Evolutionary conservation across 2,113 vertebrate genomes (phyloP), one percentile per base, ranked within the genome.

Genomic region (Raja brachyura): DNA sequence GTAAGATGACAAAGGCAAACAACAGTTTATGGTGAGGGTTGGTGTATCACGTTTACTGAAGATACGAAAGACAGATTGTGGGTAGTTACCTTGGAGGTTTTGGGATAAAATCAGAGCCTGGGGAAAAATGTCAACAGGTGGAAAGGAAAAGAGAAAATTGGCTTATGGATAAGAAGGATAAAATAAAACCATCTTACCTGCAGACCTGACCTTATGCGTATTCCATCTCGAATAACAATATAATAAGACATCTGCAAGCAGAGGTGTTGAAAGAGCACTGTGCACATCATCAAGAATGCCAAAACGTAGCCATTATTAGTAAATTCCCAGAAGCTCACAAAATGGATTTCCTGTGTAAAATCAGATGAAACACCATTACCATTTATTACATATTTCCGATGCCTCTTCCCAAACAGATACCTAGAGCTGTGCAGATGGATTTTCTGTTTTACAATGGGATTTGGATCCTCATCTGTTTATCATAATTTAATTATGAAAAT

Each of bases 211-310:
- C 25, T 92, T 54, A 92, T 54, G 33, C 70, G 90, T 73, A 92
- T 92, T 92, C 90, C 90, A 48, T 92, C 90, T 39, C 66, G 90
- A 39, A 92, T 74, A 74, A 92, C 90, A 92, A 92, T 92, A 39
- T 92, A 92, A 54, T 73, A 92, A 6, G 90, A 73, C 18, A 73
- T 39, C 90, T 92, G 90, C 73, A 73, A 54, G 90, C 90, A 92
- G 70, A 92, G 1, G 39, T 92, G 70, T 18, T 73, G 90, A 92
- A 92, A 22, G 8, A 92, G 68, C 68, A 92, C 68, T 73, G 90
- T 25, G 63, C 33, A 92, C 22, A 92, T 66, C 90, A 92, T 92
- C 90, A 92, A 54, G 66, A 92, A 73, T 22, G 90, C 68, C 68
- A 92, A 54, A 13, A 92, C 16, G 20, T 92, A 92, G 68, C 90